phyloP scores from a whole-genome alignment of 92 coral and sea anemone species.

The Parazoanthus darwini region DNA sequence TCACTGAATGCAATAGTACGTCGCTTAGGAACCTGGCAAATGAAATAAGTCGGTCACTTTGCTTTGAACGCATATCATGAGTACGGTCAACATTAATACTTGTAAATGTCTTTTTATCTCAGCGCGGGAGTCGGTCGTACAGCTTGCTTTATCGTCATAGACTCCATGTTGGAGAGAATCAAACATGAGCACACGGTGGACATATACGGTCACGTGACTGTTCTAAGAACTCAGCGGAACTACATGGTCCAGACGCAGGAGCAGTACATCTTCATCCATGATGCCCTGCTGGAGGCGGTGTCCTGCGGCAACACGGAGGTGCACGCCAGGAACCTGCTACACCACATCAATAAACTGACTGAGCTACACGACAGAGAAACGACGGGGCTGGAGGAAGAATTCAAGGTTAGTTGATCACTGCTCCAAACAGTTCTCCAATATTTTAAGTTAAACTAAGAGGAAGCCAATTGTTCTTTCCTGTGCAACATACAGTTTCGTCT shows the following conservation, averaged over 20 bases:
- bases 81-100: background rate
- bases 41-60: background rate
- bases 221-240: slow-evolving; percentile 90
- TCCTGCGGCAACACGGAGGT: slow-evolving; percentile 94
- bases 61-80: background rate
- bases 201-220: slow-evolving; percentile 98
- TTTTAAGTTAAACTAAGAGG: background rate
- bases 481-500: background rate
- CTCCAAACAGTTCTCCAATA: background rate
- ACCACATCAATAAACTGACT: slow-evolving; percentile 83
- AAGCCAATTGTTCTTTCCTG: background rate
- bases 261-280: slow-evolving; percentile 90
- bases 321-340: slow-evolving; percentile 88
- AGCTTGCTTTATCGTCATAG: slow-evolving; percentile 92
- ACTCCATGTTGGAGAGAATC: slow-evolving; percentile 96
- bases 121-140: slow-evolving; percentile 99
- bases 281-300: slow-evolving; percentile 90
- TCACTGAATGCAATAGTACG: no score
- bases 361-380: slow-evolving; percentile 81
- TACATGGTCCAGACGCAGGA: slow-evolving; percentile 98
- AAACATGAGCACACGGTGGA: slow-evolving; percentile 96
- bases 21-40: background rate
- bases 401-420: slow-evolving; percentile 59
- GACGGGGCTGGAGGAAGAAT: slow-evolving; percentile 85
- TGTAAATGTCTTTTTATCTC: background rate